Base-by-base conservation (phyloP, 2,797 vertebrate genomes). In the Sebastolobus alascanus region DNA sequence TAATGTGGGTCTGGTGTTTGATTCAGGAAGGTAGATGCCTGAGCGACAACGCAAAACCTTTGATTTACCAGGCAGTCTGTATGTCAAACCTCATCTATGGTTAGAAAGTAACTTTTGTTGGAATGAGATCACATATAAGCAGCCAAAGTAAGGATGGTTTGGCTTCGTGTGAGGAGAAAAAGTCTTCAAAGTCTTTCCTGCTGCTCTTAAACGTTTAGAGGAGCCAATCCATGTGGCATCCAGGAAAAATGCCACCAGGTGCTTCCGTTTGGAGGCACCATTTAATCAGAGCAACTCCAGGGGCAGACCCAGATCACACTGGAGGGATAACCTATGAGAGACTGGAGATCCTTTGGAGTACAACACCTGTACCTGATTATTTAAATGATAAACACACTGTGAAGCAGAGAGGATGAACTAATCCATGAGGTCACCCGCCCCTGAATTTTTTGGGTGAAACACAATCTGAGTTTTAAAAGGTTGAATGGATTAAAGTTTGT, bases 281-380 rank as follows among this genome's bases (percentile, higher is more conserved):
- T 64, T 66, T 33, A 40, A 75, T 54, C 46, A 70, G 46, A 63
- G 72, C 10, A 61, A 35, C 50, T 64, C 61, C 14, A 5, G n/a
- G n/a, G 25, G 14, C 2, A n/a, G 43, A 72, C 20, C 16, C 13
- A 11, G 22, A 22, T 52, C 33, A 60, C 6, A 12, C 20, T 58
- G 29, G 35, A 68, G 52, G 74, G 66, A 60, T 31, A 65, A 46
- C 18, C 38, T 2, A 0, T 5, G 25, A 73, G 29, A 13, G 46
- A 13, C 50, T 40, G 46, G 56, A n/a, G 37, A 40, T 74, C 56
- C 31, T 68, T 18, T 33, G 4, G 14, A 38, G 22, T 6, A 31
- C 63, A 73, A 66, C 64, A 56, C 72, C 82, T 83, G 73, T 40
- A 8, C 5, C 68, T 4, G 2, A 84, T 80, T 72, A 75, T 79